Percentiles rank a stretch among this genome's conserved stretches.
These are phyloP conservation scores for Drosophila dunni DNA, from an alignment of 1,140 invertebrate species.

Conservation along the genomic window DNA sequence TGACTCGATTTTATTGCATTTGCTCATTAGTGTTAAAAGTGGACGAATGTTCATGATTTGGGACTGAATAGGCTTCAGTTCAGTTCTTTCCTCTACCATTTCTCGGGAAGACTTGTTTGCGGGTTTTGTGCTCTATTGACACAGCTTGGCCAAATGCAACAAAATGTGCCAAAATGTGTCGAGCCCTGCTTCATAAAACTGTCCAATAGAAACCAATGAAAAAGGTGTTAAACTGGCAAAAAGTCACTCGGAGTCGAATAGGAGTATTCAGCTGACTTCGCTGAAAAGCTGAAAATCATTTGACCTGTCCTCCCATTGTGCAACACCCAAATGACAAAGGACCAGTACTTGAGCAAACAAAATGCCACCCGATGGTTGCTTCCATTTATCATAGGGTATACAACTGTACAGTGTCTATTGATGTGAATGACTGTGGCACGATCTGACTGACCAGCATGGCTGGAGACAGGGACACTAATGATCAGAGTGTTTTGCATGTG, in stretches of 20 bases:
- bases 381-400: slow-evolving; percentile 60
- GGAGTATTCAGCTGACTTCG: slow-evolving; percentile 32
- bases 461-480: slow-evolving; percentile 11
- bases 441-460: slow-evolving; percentile 28
- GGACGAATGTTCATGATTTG: slow-evolving; percentile 41
- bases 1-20: slow-evolving; percentile 68
- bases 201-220: slow-evolving; percentile 11
- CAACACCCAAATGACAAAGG: slow-evolving; percentile 32
- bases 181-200: slow-evolving; percentile 29
- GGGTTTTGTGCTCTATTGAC: slow-evolving; percentile 62
- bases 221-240: slow-evolving; percentile 84
- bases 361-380: slow-evolving; percentile 42
- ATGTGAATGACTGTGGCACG: slow-evolving; percentile 58
- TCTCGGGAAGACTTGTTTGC: slow-evolving; percentile 73
- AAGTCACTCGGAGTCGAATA: slow-evolving; percentile 55
- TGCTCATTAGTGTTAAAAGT: slow-evolving; percentile 78
- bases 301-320: slow-evolving; percentile 45
- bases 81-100: slow-evolving; percentile 26
- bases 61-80: not conserved
- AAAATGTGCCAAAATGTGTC: slow-evolving; percentile 51
- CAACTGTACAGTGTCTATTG: slow-evolving; percentile 18
- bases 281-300: slow-evolving; percentile 79
- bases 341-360: slow-evolving; percentile 67
- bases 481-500: slow-evolving; percentile 10
- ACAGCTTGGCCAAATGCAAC: slow-evolving; percentile 55